Conservation (phyloP, 2,113 vertebrate species). For the Electrona antarctica region DNA sequence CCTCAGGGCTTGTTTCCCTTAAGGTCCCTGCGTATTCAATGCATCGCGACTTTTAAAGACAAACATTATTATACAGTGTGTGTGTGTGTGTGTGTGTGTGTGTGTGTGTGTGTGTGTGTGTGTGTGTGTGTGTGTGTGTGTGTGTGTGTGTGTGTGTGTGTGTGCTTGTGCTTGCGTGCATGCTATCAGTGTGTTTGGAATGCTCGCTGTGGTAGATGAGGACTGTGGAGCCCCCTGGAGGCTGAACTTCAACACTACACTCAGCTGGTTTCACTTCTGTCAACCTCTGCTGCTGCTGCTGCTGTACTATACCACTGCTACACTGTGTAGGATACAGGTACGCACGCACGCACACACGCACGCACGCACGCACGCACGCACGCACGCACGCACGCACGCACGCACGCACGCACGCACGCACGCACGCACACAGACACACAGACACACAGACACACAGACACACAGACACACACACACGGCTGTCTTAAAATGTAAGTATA, state of each 20-base stretch:
- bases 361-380: not conserved
- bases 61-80: too few relatives aligned
- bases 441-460: not conserved
- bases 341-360: not conserved
- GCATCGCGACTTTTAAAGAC: too few relatives aligned
- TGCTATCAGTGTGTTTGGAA: slow-evolving; percentile 86
- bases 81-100: too few relatives aligned
- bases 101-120: too few relatives aligned
- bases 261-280: slow-evolving; percentile 88
- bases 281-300: slow-evolving; percentile 89
- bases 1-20: too few relatives aligned
- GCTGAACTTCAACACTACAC: slow-evolving; percentile 82
- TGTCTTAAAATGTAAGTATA: too few relatives aligned
- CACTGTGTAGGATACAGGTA: slow-evolving; percentile 67
- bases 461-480: too few relatives aligned
- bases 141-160: too few relatives aligned
- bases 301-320: slow-evolving; percentile 90
- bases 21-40: too few relatives aligned
- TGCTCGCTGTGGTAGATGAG: slow-evolving; percentile 85
- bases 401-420: not conserved
- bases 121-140: too few relatives aligned
- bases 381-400: not conserved
- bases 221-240: slow-evolving; percentile 90
- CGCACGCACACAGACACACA: not conserved
- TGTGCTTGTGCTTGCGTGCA: not conserved